Base-by-base conservation (phyloP, 2,888 invertebrate genomes). In the Venustoraphidia nigricollis region DNA sequence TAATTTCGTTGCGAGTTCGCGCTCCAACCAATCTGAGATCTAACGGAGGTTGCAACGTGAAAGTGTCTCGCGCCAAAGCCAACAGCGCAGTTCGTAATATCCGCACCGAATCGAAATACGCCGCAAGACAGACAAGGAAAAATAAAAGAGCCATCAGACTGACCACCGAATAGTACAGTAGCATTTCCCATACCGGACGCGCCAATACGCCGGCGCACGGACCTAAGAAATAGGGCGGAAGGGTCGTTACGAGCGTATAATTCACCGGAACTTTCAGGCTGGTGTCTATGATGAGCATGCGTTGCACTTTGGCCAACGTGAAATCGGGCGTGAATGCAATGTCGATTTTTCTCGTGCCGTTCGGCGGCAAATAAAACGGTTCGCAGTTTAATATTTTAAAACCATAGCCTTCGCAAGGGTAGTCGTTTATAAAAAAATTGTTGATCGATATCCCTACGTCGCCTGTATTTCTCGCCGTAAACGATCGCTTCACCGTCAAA, bases 261-360 rank as follows among this genome's bases (percentile, higher is more conserved):
- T 79, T 81, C 34, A 83, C 73, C 9, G 66, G 66, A 50, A 68
- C 67, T 46, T 71, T 75, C 34, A 81, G 63, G 58, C 79, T 81
- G 9, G 81, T 82, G 34, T 71, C 65, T 44, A 83, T 66, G 49
- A 74, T 67, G 10, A 86, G 66, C 6, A 73, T 71, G 44, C 82
- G 70, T 52, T 81, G 77, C 38, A 90, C 76, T 53, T 82, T 76
- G 0, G 86, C 77, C 57, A 87, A 66, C 1, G 90, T 87, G 60
- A 91, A 88, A 67, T 92, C 92, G 1, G 92, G 87, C 0, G 88
- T 88, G 63, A 89, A 92, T 52, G 84, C 85, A 52, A 93, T 85
- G 58, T 91, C 88, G 49, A 93, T 77, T 62, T 81, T 81, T 56
- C 73, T 77, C 6, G 83, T 81, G 34, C 75, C 75, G 60, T 89